Evolutionary conservation across 2,797 vertebrate species (phyloP).

Genomic region (Platyrinchus mystaceus): DNA sequence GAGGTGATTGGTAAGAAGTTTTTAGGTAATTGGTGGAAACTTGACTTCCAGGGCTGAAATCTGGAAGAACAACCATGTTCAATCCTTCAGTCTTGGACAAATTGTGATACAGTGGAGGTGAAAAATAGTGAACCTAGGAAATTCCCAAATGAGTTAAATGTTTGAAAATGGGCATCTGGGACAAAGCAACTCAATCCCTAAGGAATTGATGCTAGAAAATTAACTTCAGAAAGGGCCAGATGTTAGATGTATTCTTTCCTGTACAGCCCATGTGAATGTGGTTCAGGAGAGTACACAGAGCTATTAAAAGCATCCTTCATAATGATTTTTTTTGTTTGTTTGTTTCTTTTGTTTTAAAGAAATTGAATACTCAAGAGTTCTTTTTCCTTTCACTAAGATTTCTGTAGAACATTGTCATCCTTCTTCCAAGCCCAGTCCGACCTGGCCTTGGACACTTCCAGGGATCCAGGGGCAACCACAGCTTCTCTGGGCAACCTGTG

Average conservation of each 20-base stretch:
- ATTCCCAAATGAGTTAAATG: neutral
- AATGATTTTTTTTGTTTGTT: too few relatives aligned
- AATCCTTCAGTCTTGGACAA: neutral
- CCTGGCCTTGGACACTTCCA: neutral
- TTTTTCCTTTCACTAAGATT: neutral
- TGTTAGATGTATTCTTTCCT: neutral
- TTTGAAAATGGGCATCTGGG: neutral
- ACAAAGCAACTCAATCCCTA: neutral
- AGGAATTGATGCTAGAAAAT: neutral
- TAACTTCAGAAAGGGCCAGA: neutral
- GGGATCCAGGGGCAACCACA: neutral
- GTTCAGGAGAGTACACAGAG: neutral
- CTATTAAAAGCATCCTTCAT: neutral
- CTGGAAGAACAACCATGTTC: neutral
- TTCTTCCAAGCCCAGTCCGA: neutral
- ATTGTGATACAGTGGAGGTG: neutral
- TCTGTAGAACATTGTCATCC: neutral
- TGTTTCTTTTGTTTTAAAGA: too few relatives aligned
- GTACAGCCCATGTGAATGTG: neutral
- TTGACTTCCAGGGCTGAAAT: neutral
- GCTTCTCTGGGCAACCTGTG: neutral
- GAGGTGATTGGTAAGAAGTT: neutral
- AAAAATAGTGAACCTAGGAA: neutral
- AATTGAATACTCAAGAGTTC: neutral
- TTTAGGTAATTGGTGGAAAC: neutral